These are phyloP conservation scores for Coluber constrictor DNA, from an alignment of 2,797 vertebrate species.

Conservation along the genomic window DNA sequence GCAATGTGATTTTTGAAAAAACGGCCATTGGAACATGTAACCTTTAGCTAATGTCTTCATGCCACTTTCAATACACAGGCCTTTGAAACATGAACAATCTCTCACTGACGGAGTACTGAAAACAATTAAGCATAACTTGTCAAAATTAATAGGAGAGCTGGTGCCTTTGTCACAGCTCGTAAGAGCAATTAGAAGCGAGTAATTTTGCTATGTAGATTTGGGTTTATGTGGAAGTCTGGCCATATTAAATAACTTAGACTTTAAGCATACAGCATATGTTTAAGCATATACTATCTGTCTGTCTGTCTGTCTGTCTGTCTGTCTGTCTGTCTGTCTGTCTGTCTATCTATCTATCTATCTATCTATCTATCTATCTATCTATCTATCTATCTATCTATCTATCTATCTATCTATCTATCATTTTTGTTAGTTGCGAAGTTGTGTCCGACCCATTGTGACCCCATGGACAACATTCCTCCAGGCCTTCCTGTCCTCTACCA, in stretches of 20 bases:
- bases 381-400: too few species aligned
- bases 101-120: slow-evolving; percentile 57
- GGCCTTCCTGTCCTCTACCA: too few species aligned
- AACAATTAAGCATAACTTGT: slow-evolving; percentile 63
- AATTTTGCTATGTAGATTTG: not conserved
- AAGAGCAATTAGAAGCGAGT: slow-evolving; percentile 46
- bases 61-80: slow-evolving; percentile 53
- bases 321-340: too few species aligned
- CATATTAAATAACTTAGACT: not conserved
- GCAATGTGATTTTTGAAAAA: not conserved
- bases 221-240: not conserved
- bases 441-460: too few species aligned
- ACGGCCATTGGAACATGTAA: slow-evolving; percentile 48
- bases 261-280: not conserved
- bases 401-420: too few species aligned
- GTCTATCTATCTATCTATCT: too few species aligned
- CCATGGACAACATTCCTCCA: too few species aligned
- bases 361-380: too few species aligned
- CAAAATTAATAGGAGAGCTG: slow-evolving; percentile 59
- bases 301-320: too few species aligned
- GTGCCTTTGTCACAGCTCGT: slow-evolving; percentile 41
- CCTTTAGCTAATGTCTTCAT: slow-evolving; percentile 62
- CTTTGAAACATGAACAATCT: slow-evolving; percentile 57
- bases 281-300: too few species aligned
- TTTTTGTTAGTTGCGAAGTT: too few species aligned